Base-by-base conservation (phyloP, 2,888 invertebrate genomes). In the Acleris literana region DNA sequence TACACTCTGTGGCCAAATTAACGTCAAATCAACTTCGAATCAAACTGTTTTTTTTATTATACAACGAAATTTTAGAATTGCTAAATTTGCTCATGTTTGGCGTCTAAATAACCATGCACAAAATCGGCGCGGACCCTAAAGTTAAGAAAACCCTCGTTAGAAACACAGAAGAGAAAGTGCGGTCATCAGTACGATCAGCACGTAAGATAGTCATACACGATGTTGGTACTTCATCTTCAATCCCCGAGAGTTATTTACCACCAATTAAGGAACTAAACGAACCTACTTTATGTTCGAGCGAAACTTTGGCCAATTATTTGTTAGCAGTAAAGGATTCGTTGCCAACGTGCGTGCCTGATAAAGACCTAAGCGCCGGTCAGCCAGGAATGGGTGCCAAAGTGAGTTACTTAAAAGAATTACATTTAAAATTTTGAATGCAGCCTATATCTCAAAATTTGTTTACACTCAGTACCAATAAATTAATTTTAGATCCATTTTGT, bases 111-210 rank as follows among this genome's bases (percentile, higher is more conserved):
- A 71, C 51, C 4, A 90, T 90, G 90, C 82, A 78, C 58, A 90
- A 82, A 72, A 67, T 72, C 64, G 76, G 79, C n/a, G 69, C 73
- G 11, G 90, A 91, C 70, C 75, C 83, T 0, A 90, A 86, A 78
- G 87, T 92, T 20, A 90, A 88, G 71, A 92, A 92, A 78, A 87
- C 87, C 2, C 76, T 92, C 2, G 73, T 91, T 11, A 79, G 92
- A 67, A 86, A 91, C 70, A 82, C 75, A 70, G 90, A 90, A 71
- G 75, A 81, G 18, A 87, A 80, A 78, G 61, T 82, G 1, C 81
- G 72, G 59, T 69, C 75, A 18, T 69, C 75, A 33, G 65, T 73
- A 16, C 78, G 69, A 20, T 69, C 75, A 33, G 66, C 73, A 13
- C 78, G 69, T 13, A 80, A 79, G 53, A 73, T 75, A 70, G 80